Percentiles rank a stretch among this genome's conserved stretches.
Conservation (phyloP, 2,113 vertebrate species). For the Brachypteracias leptosomus region DNA sequence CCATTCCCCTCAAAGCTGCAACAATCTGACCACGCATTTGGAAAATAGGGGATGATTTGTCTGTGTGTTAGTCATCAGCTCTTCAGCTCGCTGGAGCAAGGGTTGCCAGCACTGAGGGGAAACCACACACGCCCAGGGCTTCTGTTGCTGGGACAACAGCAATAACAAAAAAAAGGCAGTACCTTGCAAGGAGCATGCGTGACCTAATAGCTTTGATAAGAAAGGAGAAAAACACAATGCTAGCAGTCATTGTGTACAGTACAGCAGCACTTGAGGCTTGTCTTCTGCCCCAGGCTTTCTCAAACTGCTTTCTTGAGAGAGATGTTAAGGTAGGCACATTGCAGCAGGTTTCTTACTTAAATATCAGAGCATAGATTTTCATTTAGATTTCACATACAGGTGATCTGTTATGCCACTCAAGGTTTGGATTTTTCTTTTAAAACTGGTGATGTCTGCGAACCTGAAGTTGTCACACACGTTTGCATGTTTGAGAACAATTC, state of each 20-base stretch:
- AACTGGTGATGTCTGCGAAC: not conserved
- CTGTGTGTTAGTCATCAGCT: not conserved
- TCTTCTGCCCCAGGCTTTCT: not conserved
- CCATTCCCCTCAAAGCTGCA: not conserved
- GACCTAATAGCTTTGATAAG: constrained; percentile 20
- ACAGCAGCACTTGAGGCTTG: not conserved
- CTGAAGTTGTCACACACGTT: not conserved
- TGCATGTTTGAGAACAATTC: not conserved
- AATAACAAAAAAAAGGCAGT: not conserved
- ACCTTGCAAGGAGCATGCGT: not conserved
- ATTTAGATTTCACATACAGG: not conserved
- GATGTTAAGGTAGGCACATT: not conserved
- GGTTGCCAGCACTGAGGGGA: not conserved
- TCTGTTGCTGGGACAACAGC: not conserved
- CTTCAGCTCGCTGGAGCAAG: not conserved
- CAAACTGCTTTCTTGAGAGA: not conserved
- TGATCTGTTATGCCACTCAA: not conserved
- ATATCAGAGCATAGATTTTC: not conserved
- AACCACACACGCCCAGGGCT: constrained; percentile 7
- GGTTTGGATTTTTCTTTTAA: not conserved
- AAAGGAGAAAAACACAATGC: not conserved
- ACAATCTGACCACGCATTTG: not conserved
- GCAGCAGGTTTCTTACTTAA: not conserved
- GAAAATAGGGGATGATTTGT: not conserved
- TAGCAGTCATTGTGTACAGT: not conserved